A percentile compares a stretch with the other conserved stretches of the same genome.
Conservation (phyloP, 2,888 invertebrate species). For the Parnassius mnemosyne region DNA sequence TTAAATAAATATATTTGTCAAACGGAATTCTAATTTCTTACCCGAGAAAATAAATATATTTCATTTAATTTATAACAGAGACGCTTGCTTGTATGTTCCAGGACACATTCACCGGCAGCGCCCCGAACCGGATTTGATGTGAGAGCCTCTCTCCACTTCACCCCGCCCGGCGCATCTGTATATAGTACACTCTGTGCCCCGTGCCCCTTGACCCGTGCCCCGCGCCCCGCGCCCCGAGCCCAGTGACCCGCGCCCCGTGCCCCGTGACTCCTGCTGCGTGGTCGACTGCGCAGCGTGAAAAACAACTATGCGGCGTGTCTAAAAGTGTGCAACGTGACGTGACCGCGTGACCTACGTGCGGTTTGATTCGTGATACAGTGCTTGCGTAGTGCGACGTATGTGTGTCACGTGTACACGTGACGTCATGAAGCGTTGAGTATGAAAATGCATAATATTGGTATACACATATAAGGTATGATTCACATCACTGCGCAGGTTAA, state of each 20-base stretch:
- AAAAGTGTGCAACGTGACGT: too few relatives aligned
- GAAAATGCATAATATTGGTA: too few relatives aligned
- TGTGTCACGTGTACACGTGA: too few relatives aligned
- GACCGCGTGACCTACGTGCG: neutral
- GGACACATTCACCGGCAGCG: slow-evolving; percentile 65
- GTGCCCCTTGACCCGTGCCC: slow-evolving; percentile 1
- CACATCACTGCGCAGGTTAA: neutral
- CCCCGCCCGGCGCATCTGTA: slow-evolving; percentile 43
- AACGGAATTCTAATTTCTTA: too few relatives aligned
- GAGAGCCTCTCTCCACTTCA: slow-evolving; percentile 41
- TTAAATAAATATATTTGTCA: too few relatives aligned
- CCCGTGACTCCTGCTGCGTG: neutral
- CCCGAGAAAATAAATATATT: too few relatives aligned
- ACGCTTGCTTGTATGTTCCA: slow-evolving; percentile 35
- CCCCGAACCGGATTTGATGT: slow-evolving; percentile 73
- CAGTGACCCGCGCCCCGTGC: neutral
- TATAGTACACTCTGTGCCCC: slow-evolving; percentile 51
- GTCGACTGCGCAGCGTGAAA: too few relatives aligned
- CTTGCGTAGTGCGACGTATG: too few relatives aligned
- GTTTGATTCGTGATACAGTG: too few relatives aligned
- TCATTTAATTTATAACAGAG: neutral
- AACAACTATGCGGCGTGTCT: too few relatives aligned
- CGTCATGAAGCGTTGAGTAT: too few relatives aligned
- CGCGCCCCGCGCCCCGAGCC: slow-evolving; percentile 14
- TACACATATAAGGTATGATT: too few relatives aligned